Evolutionary conservation across 2,797 vertebrate genomes (phyloP), one percentile per base, ranked within the genome.

Genomic region (Lacerta viridis): DNA sequence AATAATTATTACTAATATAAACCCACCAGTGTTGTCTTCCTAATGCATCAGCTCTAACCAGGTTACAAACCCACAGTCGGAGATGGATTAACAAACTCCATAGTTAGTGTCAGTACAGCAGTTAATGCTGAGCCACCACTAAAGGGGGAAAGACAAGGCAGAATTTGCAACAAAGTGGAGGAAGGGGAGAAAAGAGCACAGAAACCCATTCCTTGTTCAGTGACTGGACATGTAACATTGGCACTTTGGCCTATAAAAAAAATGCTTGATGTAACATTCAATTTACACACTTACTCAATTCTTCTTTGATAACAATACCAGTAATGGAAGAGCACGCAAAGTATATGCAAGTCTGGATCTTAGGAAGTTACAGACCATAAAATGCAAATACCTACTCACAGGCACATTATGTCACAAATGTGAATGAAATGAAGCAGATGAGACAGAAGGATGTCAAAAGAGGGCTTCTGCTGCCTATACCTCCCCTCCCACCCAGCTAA

Each of bases 381-480:
- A 68, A 74, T 55, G n/a, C 41, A 76, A 29, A 46, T 8, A 66
- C 23, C 6, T 15, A 39, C 72, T 74, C 36, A 33, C 71, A 75
- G 29, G 20, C 20, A 74, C n/a, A 64, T n/a, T 7, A 76, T 66
- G 25, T 20, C 20, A 79, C 27, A 74, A 17, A 87, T 61, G 36
- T 8, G 9, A 25, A 25, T 20, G 11, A 50, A 15, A 5, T 75
- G 43, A 1, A 0, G 39, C 29, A 23, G 27, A 46, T 0, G 0
- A 75, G 23, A 18, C 79, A 85, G 71, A 85, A 77, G 18, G 85
- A 80, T 50, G 75, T 10, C 50, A 80, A 59, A 55, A 36, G 0
- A 0, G 11, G 80, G 66, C 17, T 64, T 85, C 69, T 75, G 68
- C 29, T 17, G 1, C 23, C 87, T 61, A 36, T 87, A 6, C 17